Conservation (phyloP, 2,797 vertebrate species). For the Mormyrus hasselquistii region DNA sequence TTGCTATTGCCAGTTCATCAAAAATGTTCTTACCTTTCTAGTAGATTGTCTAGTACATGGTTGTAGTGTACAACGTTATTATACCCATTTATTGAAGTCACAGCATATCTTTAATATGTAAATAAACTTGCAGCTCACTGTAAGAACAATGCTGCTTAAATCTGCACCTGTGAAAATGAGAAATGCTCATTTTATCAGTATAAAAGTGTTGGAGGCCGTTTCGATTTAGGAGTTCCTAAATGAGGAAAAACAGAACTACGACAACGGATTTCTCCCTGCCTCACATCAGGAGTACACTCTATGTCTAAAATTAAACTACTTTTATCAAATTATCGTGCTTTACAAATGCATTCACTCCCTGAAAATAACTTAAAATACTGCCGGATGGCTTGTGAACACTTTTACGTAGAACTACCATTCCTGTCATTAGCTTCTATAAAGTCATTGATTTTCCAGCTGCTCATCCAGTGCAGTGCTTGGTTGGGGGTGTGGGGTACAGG, state of each 20-base stretch:
- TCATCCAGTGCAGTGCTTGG: not conserved
- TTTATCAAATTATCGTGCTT: not conserved
- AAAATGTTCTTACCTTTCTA: not conserved
- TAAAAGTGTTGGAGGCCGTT: not conserved
- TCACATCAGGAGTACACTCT: not conserved
- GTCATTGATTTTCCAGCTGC: not conserved
- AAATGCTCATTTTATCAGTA: not conserved
- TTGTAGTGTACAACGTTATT: not conserved
- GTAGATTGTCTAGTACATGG: not conserved
- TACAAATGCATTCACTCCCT: not conserved
- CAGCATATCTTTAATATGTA: not conserved
- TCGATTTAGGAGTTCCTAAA: not conserved
- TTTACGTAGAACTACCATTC: not conserved
- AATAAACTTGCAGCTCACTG: not conserved
- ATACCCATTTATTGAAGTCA: not conserved
- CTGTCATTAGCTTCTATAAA: not conserved
- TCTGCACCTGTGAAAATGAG: not conserved
- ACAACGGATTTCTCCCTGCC: not conserved
- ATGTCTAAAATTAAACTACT: not conserved
- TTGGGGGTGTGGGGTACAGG: not conserved
- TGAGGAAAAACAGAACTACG: not conserved
- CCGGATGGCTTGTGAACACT: not conserved
- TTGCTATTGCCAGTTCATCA: not conserved
- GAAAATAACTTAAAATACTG: not conserved
- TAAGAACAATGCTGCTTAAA: not conserved